Percentiles rank a stretch among this genome's conserved stretches.
phyloP scores from a whole-genome alignment of 1,140 invertebrate genomes.

The Drosophila tropicalis region DNA sequence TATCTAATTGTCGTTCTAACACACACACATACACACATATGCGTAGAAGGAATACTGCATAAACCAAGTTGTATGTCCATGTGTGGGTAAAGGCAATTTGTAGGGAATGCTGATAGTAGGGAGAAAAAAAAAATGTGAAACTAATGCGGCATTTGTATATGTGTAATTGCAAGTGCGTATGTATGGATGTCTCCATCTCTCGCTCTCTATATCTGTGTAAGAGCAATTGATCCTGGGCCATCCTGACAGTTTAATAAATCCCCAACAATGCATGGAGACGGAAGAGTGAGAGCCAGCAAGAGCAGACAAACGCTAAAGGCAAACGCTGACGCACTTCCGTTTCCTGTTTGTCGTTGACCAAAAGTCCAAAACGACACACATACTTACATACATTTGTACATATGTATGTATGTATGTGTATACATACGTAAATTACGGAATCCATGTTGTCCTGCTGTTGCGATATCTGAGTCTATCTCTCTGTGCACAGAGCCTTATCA shows the following conservation, averaged over 20 bases:
- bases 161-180: slow-evolving; percentile 56
- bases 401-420: too few relatives aligned
- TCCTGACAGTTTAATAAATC: slow-evolving; percentile 71
- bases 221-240: slow-evolving; percentile 56
- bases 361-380: slow-evolving; percentile 24
- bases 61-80: slow-evolving; percentile 15
- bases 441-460: slow-evolving; percentile 4
- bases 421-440: slow-evolving; percentile 40
- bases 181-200: neutral
- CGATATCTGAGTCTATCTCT: neutral
- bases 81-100: slow-evolving; percentile 5
- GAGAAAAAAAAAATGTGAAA: slow-evolving; percentile 65
- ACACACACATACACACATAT: slow-evolving; percentile 26
- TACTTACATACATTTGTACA: too few relatives aligned
- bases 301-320: slow-evolving; percentile 17
- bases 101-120: slow-evolving; percentile 50
- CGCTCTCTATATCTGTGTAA: slow-evolving; percentile 1
- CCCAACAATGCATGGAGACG: slow-evolving; percentile 29
- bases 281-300: slow-evolving; percentile 13
- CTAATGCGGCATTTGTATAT: slow-evolving; percentile 68
- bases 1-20: slow-evolving; percentile 70
- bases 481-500: slow-evolving; percentile 16
- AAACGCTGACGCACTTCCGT: slow-evolving; percentile 67
- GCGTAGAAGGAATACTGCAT: slow-evolving; percentile 10
- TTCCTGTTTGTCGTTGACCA: slow-evolving; percentile 58